Evolutionary conservation across 2,888 invertebrate genomes (phyloP).

Genomic region (Macaria notata): DNA sequence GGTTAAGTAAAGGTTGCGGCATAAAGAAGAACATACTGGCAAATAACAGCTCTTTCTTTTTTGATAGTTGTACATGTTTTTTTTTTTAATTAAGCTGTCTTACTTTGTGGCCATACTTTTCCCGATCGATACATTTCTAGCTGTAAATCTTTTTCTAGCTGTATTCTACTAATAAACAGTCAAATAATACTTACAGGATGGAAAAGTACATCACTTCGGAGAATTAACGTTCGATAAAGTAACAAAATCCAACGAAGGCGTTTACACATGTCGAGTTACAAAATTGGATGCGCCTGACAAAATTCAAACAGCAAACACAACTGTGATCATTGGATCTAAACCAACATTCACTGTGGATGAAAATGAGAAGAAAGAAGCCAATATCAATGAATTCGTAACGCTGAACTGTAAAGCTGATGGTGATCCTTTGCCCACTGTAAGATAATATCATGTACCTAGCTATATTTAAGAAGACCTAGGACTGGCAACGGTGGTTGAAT

Average conservation of each 20-base stretch:
- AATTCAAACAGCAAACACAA: neutral
- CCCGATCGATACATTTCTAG: no score
- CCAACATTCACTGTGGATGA: neutral
- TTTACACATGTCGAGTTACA: neutral
- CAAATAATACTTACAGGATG: neutral
- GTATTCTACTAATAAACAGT: no score
- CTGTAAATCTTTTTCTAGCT: no score
- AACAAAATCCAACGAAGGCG: neutral
- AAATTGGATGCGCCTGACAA: neutral
- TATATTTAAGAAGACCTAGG: neutral
- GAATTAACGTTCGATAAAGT: neutral
- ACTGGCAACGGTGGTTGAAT: neutral
- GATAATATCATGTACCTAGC: neutral
- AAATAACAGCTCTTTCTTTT: no score
- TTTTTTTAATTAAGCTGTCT: no score
- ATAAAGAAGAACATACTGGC: no score
- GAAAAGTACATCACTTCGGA: neutral
- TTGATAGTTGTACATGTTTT: no score
- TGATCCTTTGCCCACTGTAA: neutral
- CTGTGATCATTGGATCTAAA: neutral
- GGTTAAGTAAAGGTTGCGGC: no score
- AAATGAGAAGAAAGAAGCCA: neutral
- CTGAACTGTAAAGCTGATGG: neutral
- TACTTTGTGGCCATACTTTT: no score
- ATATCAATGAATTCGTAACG: neutral